Evolutionary conservation across 1,140 invertebrate species (phyloP), one percentile per base, ranked within the genome.

Genomic region (Bombus waltoni): DNA sequence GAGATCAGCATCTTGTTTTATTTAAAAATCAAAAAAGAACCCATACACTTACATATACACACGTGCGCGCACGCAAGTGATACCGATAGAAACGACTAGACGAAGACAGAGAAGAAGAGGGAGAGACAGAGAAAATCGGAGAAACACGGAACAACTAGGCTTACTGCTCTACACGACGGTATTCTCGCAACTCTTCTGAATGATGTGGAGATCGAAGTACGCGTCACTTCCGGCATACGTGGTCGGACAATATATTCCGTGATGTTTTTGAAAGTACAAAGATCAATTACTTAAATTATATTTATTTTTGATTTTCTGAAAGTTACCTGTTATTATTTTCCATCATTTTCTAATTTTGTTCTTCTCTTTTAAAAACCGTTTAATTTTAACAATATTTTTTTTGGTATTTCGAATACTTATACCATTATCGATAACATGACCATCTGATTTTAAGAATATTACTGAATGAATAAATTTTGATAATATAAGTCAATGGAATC

Each of bases 1-100:
- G 98, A 97, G 95, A 97, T 96, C 96, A 97, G 97, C 97, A 98
- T 98, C 95, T 96, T 97, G 92, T 88, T 92, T 94, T 93, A 93
- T 93, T 94, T 93, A 92, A 93, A 93, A 95, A 94, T 88, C 89
- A 28, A 83, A 89, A 93, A 93, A 92, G 87, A 77, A 91, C 78
- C 87, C 89, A 92, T 89, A 84, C 91, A 92, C 92, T 80, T 86
- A 86, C 83, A 91, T 90, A 72, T 89, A 90, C 87, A 89, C 92
- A 90, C 91, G 90, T 91, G 91, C 92, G 86, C 91, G 87, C 65
- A 86, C 87, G 89, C 84, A 85, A 89, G 81, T 83, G 86, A 59
- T 66, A 79, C 81, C 53, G 65, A 77, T 47, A 53, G 44, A 59
- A 77, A 79, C 35, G 72, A 80, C 25, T 22, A 68, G 38, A 82